A percentile compares a stretch with the other conserved stretches of the same genome.
Evolutionary conservation across 2,797 vertebrate species (phyloP).

Genomic region (Anomalospiza imberbis): DNA sequence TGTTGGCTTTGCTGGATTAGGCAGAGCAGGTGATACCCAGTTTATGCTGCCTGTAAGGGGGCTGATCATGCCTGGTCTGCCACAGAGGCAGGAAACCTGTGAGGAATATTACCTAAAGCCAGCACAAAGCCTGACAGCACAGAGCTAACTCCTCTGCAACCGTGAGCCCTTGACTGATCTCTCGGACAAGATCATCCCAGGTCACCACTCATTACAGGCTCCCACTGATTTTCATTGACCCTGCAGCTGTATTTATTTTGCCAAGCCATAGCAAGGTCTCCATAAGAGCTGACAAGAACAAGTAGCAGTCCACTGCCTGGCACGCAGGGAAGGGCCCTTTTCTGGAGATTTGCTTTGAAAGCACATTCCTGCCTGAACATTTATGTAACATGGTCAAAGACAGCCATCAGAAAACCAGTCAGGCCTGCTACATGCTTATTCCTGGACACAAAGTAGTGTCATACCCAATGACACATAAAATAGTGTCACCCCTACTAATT

Average conservation of each 20-base stretch:
- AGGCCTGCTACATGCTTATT: background rate
- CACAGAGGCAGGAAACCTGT: background rate
- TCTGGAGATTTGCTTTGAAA: background rate
- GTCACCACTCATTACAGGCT: background rate
- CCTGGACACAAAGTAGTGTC: background rate
- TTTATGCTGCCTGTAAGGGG: background rate
- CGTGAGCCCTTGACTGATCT: background rate
- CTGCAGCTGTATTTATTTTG: background rate
- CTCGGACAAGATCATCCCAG: background rate
- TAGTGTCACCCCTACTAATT: background rate
- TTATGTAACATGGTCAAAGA: background rate
- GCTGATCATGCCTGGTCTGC: background rate
- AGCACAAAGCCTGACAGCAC: background rate
- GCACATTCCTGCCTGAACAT: background rate
- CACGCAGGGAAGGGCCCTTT: background rate
- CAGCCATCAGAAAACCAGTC: background rate
- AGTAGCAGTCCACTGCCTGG: background rate
- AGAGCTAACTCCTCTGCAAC: background rate
- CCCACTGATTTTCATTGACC: background rate
- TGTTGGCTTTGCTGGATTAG: background rate
- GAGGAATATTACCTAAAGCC: background rate
- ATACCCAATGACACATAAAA: background rate
- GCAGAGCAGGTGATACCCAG: background rate
- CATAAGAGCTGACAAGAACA: background rate
- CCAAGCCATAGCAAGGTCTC: background rate